Evolutionary conservation across 2,888 invertebrate species (phyloP).

Genomic region (Macrophya alboannulata): DNA sequence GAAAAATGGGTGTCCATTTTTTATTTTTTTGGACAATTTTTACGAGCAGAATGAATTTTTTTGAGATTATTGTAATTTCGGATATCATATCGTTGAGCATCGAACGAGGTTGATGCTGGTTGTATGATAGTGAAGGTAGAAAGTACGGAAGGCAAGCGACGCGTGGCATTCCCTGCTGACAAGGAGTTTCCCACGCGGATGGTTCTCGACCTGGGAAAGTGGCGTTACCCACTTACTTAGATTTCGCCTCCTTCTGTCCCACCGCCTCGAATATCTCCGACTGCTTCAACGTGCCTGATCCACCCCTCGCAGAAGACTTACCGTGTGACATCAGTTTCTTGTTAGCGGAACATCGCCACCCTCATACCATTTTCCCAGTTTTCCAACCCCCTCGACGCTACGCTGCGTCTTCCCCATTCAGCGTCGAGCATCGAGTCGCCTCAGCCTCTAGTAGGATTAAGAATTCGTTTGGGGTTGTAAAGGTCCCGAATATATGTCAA

Average conservation of each 20-base stretch:
- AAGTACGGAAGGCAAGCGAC: constrained; percentile 29
- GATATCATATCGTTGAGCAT: neutral
- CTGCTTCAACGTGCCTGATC: constrained; percentile 51
- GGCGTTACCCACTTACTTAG: constrained; percentile 59
- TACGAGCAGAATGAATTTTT: neutral
- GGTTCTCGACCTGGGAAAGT: constrained; percentile 57
- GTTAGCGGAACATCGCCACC: constrained; percentile 72
- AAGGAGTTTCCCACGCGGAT: constrained; percentile 60
- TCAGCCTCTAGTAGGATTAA: constrained; percentile 61
- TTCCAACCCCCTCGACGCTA: constrained; percentile 23
- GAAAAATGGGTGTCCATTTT: neutral
- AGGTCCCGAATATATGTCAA: neutral
- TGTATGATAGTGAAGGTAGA: neutral
- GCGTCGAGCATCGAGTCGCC: neutral
- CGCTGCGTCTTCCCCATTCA: constrained; percentile 18
- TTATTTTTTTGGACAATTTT: neutral
- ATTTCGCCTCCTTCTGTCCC: constrained; percentile 53
- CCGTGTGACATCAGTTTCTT: constrained; percentile 75
- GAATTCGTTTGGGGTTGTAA: constrained; percentile 55
- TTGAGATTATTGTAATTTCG: neutral
- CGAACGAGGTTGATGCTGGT: neutral
- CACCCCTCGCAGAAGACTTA: constrained; percentile 64
- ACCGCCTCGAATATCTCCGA: constrained; percentile 50
- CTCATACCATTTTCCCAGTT: constrained; percentile 64
- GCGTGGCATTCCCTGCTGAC: constrained; percentile 48